phyloP scores from a whole-genome alignment of 2,888 invertebrate genomes.

The Leucoptera coffeella region DNA sequence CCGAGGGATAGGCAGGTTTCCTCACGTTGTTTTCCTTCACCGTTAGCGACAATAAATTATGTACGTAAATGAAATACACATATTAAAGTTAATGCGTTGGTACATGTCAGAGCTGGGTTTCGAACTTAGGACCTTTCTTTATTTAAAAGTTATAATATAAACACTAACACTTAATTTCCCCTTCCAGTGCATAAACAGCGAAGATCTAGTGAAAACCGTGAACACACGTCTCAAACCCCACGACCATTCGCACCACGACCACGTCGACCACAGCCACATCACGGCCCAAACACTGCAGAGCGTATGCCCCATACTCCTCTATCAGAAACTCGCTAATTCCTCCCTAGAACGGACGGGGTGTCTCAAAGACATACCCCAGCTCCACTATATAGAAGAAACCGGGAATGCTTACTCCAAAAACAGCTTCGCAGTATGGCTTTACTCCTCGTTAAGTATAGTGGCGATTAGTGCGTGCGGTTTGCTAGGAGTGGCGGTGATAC shows the following conservation, averaged over 20 bases:
- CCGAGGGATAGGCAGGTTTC: too few species aligned
- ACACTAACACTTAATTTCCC: slow-evolving; percentile 3
- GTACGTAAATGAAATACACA: too few species aligned
- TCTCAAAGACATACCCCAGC: too few species aligned
- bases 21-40: too few species aligned
- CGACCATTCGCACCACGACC: slow-evolving; percentile 14
- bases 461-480: slow-evolving; percentile 84
- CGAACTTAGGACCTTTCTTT: too few species aligned
- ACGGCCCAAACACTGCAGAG: slow-evolving; percentile 32
- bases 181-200: slow-evolving; percentile 43
- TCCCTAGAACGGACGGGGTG: slow-evolving; percentile 52
- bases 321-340: slow-evolving; percentile 55
- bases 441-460: slow-evolving; percentile 73
- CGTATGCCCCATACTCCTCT: slow-evolving; percentile 63
- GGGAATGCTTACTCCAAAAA: slow-evolving; percentile 19
- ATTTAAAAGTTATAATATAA: neutral
- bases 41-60: too few species aligned
- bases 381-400: neutral
- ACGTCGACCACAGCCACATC: slow-evolving; percentile 17
- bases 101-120: too few species aligned
- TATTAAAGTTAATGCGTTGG: too few species aligned
- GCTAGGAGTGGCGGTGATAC: slow-evolving; percentile 83
- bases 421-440: slow-evolving; percentile 68
- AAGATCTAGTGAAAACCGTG: slow-evolving; percentile 31
- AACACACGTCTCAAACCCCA: slow-evolving; percentile 29